Conservation (phyloP, 2,113 vertebrate species). For the Vanacampus margaritifer region DNA sequence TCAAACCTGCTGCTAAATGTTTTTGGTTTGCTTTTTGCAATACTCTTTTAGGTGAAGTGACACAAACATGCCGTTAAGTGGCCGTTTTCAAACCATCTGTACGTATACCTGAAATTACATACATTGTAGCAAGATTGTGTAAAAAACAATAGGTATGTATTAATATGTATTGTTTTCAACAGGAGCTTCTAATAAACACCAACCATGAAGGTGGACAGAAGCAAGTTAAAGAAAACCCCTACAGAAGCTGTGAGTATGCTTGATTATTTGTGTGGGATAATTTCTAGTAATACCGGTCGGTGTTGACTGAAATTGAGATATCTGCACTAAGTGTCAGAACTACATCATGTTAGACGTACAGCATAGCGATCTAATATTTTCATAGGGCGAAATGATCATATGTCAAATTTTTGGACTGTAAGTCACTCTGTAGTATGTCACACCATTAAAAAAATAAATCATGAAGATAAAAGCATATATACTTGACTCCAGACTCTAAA, state of each 20-base stretch:
- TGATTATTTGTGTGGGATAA: not conserved
- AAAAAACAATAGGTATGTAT: not conserved
- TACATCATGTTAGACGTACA: not conserved
- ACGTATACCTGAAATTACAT: not conserved
- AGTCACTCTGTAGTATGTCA: no score
- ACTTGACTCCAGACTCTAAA: no score
- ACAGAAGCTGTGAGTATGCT: constrained; percentile 88
- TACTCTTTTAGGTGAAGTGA: constrained; percentile 60
- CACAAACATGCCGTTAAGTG: constrained; percentile 73
- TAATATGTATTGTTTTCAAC: constrained; percentile 15
- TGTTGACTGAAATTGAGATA: not conserved
- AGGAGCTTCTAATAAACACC: constrained; percentile 75
- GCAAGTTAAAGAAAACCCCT: constrained; percentile 94
- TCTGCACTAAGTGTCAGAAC: not conserved
- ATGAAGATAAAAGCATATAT: no score
- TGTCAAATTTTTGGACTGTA: no score
- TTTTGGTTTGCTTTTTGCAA: not conserved
- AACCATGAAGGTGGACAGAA: constrained; percentile 95
- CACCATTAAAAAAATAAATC: no score
- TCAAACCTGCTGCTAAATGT: not conserved
- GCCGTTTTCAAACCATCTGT: constrained; percentile 64
- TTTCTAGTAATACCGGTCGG: not conserved
- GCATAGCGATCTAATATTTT: no score
- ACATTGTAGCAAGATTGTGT: not conserved
- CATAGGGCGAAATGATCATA: no score